phyloP scores from a whole-genome alignment of 2,888 invertebrate species.

The Tryphoninae sp. region DNA sequence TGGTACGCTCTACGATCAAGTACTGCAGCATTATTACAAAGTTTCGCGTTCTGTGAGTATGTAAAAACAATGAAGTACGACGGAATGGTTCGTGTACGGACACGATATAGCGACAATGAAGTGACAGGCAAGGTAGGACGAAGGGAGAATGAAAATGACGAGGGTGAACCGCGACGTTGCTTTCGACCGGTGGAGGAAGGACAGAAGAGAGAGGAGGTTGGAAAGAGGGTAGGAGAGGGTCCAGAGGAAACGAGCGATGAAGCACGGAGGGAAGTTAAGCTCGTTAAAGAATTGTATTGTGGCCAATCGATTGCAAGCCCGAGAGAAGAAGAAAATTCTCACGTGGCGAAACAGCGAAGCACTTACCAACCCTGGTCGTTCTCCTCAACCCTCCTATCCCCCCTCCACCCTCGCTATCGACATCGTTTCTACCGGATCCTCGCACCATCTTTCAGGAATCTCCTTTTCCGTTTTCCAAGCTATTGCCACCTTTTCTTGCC shows the following conservation, averaged over 20 bases:
- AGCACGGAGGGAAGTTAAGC: conserved; percentile 71
- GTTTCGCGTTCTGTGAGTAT: conserved; percentile 64
- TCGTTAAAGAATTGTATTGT: conserved; percentile 72
- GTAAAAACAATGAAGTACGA: background rate
- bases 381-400: conserved; percentile 39
- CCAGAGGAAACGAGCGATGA: conserved; percentile 50
- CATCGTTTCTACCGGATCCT: conserved; percentile 5
- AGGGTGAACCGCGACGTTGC: conserved; percentile 29
- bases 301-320: conserved; percentile 68
- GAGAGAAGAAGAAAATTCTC: conserved; percentile 69
- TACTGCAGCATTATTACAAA: conserved; percentile 73
- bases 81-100: background rate
- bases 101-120: conserved; percentile 2
- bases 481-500: background rate
- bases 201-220: conserved; percentile 41
- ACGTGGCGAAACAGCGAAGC: conserved; percentile 67
- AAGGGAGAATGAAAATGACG: conserved; percentile 52
- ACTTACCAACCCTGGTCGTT: conserved; percentile 60
- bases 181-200: conserved; percentile 40
- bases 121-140: conserved; percentile 17
- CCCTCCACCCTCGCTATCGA: conserved; percentile 25
- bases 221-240: background rate
- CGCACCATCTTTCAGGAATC: conserved; percentile 43
- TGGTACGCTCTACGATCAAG: conserved; percentile 55
- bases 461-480: conserved; percentile 2